Base-by-base conservation (phyloP, 2,888 invertebrate species). In the Balanococcus diminutus region DNA sequence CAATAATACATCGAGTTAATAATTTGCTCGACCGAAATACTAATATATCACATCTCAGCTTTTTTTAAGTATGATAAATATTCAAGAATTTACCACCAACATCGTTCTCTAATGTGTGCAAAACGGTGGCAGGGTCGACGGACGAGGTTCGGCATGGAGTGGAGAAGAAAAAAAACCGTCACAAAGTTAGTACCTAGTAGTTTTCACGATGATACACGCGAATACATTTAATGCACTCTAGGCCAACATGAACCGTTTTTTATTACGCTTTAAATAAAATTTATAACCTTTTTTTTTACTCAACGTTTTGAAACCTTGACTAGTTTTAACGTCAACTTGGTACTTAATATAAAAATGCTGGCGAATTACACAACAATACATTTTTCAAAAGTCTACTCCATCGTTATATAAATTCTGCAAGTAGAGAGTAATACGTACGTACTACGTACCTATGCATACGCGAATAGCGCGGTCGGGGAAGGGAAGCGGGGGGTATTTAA, bases 201-300 rank as follows among this genome's bases (percentile, higher is more conserved):
- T 75, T 75, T 75, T 31, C 32, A 25, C 14, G 75, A 75, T 75
- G 75, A 75, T 75, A 75, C 75, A 75, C 75, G 36, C 75, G 75
- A 75, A 75, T 75, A 75, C 75, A 36, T 75, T 67, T 75, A 75
- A 75, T 75, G 75, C 75, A 75, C 75, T 75, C 75, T 75, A 75
- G 75, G 75, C 75, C 75, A 75, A 75, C 75, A 75, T 32, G 75
- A 75, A 75, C 75, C 75, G 75, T 75, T 32, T 75, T 75, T 75
- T 75, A 75, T 75, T 75, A 75, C 75, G 75, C 75, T 75, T 75
- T 75, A 75, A 75, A 75, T 75, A 75, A 75, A 75, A 75, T 75
- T 75, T 75, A 75, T 75, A 75, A 22, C 75, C 25, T 32, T 67
- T 67, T 67, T 25, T 25, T 28, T 67, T 9, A 2, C 75, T n/a